Percentiles rank a stretch among this genome's conserved stretches.
phyloP scores from a whole-genome alignment of 2,797 vertebrate genomes.

The Babyrousa celebensis region DNA sequence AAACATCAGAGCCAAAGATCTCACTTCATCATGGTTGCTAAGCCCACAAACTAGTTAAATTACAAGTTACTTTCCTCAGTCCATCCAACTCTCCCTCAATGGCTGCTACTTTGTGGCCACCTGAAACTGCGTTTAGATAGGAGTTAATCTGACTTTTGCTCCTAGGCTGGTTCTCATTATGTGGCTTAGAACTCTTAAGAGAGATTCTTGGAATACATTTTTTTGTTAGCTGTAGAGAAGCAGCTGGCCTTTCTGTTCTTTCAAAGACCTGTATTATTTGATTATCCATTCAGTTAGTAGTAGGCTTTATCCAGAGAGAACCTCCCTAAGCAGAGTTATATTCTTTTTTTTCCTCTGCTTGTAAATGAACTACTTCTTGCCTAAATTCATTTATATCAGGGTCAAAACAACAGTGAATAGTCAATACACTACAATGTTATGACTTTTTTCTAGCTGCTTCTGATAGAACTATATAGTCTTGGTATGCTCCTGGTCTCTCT shows the following conservation, averaged over 20 bases:
- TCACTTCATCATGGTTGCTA: constrained; percentile 57
- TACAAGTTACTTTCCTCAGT: constrained; percentile 37
- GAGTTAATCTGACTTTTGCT: neutral
- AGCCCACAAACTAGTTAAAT: constrained; percentile 33
- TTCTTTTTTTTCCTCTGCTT: neutral
- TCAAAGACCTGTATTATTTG: neutral
- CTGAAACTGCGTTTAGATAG: neutral
- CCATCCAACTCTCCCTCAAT: neutral
- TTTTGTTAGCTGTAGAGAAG: neutral
- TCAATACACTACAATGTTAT: neutral
- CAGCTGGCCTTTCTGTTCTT: neutral
- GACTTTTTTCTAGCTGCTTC: neutral
- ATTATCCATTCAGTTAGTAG: constrained; percentile 14
- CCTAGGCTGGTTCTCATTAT: neutral
- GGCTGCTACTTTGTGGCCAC: neutral
- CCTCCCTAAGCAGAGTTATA: neutral
- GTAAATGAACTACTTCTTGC: neutral
- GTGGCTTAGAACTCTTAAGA: neutral
- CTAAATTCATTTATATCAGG: neutral
- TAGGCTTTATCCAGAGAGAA: neutral
- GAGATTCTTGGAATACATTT: neutral
- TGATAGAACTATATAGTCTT: neutral
- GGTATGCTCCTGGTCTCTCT: neutral
- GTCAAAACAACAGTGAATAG: neutral
- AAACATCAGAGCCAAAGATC: constrained; percentile 19